phyloP scores from a whole-genome alignment of 2,888 invertebrate genomes.

The Brachypalpus laphriformis region DNA sequence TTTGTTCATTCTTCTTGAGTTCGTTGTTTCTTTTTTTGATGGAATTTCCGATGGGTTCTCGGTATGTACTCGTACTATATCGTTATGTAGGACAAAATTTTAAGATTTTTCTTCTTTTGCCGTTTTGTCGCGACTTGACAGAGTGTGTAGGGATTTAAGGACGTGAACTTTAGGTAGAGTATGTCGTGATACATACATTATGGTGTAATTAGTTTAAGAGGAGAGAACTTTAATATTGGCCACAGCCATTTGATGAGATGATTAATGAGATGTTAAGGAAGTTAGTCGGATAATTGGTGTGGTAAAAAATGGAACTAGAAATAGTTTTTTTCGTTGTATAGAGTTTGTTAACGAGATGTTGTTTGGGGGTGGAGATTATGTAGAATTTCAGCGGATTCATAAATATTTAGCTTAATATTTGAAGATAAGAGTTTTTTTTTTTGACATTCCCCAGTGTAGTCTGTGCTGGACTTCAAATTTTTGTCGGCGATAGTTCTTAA shows the following conservation, averaged over 20 bases:
- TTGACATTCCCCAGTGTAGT: no score
- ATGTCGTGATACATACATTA: slow-evolving; percentile 22
- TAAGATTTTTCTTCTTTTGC: slow-evolving; percentile 29
- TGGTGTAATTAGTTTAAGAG: slow-evolving; percentile 46
- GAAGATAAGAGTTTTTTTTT: no score
- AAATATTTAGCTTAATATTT: no score
- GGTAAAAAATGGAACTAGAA: neutral
- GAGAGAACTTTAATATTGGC: slow-evolving; percentile 3
- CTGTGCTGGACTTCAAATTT: no score
- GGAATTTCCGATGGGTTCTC: slow-evolving; percentile 7
- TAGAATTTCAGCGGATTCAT: no score
- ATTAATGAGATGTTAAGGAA: slow-evolving; percentile 41
- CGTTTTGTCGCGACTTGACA: slow-evolving; percentile 11
- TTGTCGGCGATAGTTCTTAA: no score
- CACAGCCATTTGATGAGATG: slow-evolving; percentile 14
- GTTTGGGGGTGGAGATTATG: neutral
- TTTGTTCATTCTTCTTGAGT: slow-evolving; percentile 61
- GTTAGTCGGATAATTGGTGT: slow-evolving; percentile 20
- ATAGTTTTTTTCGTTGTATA: neutral
- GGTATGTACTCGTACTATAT: slow-evolving; percentile 25
- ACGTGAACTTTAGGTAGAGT: slow-evolving; percentile 20
- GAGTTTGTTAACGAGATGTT: neutral
- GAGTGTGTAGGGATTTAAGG: slow-evolving; percentile 27
- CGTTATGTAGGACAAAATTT: slow-evolving; percentile 58
- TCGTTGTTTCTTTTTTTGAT: slow-evolving; percentile 1